Base-by-base conservation (phyloP, 2,797 vertebrate species). In the Anableps anableps region DNA sequence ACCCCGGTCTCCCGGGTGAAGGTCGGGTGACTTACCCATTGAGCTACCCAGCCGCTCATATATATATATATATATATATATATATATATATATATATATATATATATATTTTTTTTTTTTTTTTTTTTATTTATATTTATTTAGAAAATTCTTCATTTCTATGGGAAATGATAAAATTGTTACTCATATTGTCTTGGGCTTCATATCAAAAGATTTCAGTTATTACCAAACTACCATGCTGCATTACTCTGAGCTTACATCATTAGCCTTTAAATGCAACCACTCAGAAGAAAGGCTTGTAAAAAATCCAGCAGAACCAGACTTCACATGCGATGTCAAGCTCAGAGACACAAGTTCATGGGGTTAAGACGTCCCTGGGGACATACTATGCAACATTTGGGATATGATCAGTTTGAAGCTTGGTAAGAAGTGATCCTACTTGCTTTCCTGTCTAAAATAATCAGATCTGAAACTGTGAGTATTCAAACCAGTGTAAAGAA, bases 291-390 rank as follows among this genome's bases (percentile, higher is more conserved):
- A 74, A 75, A 66, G 73, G 81, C 43, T 68, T 80, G 76, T 31
- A 72, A 88, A 90, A 85, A 87, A 93, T 94, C 91, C 75, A 31
- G 88, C 85, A 19, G 10, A 74, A 81, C 91, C 72, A 80, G 82
- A 93, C 93, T 91, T 90, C 55, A 80, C 21, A 77, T 31, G 5
- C 81, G 73, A 80, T 72, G 77, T 81, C 74, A 70, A 79, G 74
- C 78, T 75, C 23, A 48, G 72, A 82, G 73, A 62, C 41, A 55
- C 29, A 21, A 75, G 79, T 38, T 77, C 79, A 82, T 81, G 68
- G 76, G 80, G 79, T 81, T 53, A 41, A 78, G 29, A 9, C 3
- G 0, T 79, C 75, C 78, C 70, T 48, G n/a, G 34, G 85, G 84
- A 79, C 77, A 77, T 17, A 64, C 84, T 73, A 70, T 1, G 66